A percentile compares a stretch with the other conserved stretches of the same genome.
phyloP scores from a whole-genome alignment of 2,888 invertebrate species.

The Cerastoderma edule region DNA sequence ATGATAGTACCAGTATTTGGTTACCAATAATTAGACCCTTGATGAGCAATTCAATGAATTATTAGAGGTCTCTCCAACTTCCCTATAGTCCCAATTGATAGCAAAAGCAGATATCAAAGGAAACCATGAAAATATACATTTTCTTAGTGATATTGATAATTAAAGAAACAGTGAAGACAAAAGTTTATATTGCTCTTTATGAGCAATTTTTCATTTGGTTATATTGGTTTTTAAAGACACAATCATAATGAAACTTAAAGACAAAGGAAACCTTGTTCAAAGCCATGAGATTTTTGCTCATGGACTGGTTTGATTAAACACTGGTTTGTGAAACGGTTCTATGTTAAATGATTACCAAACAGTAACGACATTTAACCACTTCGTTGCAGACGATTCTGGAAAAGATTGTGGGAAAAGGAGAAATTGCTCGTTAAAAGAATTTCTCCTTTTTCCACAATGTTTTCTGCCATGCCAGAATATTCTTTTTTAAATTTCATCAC shows the following conservation, averaged over 20 bases:
- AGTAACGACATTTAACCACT: not conserved
- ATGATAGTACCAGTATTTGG: too few relatives aligned
- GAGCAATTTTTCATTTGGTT: not conserved
- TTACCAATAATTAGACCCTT: too few relatives aligned
- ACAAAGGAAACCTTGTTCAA: not conserved
- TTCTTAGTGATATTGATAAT: not conserved
- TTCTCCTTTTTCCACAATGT: slow-evolving; percentile 5
- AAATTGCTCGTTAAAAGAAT: slow-evolving; percentile 5
- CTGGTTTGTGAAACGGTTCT: not conserved
- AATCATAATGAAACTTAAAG: not conserved
- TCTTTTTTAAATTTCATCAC: not conserved
- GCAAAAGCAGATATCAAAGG: not conserved
- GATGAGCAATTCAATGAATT: too few relatives aligned
- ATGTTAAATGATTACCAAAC: not conserved
- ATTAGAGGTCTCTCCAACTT: too few relatives aligned
- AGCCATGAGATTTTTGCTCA: not conserved
- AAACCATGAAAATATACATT: not conserved
- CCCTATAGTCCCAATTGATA: not conserved
- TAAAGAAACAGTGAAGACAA: not conserved
- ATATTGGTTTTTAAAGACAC: slow-evolving; percentile 1
- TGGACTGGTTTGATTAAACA: not conserved
- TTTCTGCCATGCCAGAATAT: not conserved
- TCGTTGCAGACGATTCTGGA: not conserved
- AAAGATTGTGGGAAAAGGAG: slow-evolving; percentile 12
- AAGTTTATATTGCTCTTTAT: not conserved